These are phyloP conservation scores for Arnoldichthys spilopterus DNA, from an alignment of 2,797 vertebrate genomes.

Conservation along the genomic window DNA sequence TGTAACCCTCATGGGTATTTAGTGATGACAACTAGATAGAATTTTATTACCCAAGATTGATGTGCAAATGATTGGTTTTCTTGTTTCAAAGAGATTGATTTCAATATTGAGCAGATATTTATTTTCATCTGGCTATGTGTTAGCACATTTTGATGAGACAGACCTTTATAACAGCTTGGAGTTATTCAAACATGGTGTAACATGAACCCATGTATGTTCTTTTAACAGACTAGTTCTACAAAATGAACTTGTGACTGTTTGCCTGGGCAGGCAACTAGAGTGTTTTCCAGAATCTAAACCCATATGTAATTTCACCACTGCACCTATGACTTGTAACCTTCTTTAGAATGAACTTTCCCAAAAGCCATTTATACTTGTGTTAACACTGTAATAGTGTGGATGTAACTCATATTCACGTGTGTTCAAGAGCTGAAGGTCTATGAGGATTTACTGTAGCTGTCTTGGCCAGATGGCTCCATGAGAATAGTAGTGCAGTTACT, in stretches of 20 bases:
- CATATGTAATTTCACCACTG: constrained; percentile 62
- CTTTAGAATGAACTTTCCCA: constrained; percentile 44
- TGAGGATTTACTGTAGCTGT: constrained; percentile 47
- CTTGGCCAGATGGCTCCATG: constrained; percentile 48
- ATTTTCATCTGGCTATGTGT: constrained; percentile 36
- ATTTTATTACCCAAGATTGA: background rate
- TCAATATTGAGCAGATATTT: constrained; percentile 35
- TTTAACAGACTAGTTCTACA: constrained; percentile 52
- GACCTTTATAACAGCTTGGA: constrained; percentile 10
- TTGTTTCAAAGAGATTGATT: constrained; percentile 13
- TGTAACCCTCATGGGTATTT: constrained; percentile 4
- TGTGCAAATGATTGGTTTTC: constrained; percentile 19
- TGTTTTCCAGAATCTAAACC: constrained; percentile 53
- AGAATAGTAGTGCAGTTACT: constrained; percentile 49
- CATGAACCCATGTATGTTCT: constrained; percentile 45
- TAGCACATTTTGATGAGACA: constrained; percentile 21
- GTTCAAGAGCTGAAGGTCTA: constrained; percentile 42
- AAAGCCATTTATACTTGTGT: constrained; percentile 38
- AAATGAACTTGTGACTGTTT: constrained; percentile 56
- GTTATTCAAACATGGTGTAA: constrained; percentile 38
- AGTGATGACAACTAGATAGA: background rate
- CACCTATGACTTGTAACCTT: constrained; percentile 60
- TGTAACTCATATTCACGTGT: constrained; percentile 36
- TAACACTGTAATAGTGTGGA: constrained; percentile 37
- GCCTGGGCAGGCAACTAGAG: constrained; percentile 53